These are phyloP conservation scores for Todiramphus saurophagus DNA, from an alignment of 2,113 vertebrate genomes.

Conservation along the genomic window DNA sequence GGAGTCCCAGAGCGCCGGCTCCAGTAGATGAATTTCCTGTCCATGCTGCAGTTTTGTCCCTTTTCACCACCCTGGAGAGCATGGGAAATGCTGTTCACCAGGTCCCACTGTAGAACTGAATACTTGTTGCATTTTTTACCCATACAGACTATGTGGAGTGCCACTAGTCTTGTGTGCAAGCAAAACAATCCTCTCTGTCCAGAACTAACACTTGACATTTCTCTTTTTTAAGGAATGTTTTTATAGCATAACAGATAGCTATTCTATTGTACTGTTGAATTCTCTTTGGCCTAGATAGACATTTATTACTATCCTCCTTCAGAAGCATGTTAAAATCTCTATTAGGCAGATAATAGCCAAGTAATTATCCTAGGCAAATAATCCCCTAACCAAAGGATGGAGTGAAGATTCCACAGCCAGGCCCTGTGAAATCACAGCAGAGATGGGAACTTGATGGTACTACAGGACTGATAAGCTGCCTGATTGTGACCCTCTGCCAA, in stretches of 20 bases:
- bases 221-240: not conserved
- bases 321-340: not conserved
- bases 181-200: not conserved
- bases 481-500: too few relatives aligned
- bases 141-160: not conserved
- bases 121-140: not conserved
- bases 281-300: not conserved
- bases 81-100: not conserved
- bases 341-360: not conserved
- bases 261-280: not conserved
- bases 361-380: not conserved
- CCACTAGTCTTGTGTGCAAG: not conserved
- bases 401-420: too few relatives aligned
- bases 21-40: not conserved
- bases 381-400: not conserved
- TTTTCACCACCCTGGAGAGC: not conserved
- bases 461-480: too few relatives aligned
- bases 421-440: too few relatives aligned
- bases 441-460: too few relatives aligned
- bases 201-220: not conserved
- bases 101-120: not conserved
- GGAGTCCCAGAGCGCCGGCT: not conserved
- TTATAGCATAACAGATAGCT: not conserved
- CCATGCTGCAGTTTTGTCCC: not conserved
- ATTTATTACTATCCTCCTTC: not conserved